Conservation (phyloP, 2,888 invertebrate genomes). For the Dolichomitus sp. region DNA sequence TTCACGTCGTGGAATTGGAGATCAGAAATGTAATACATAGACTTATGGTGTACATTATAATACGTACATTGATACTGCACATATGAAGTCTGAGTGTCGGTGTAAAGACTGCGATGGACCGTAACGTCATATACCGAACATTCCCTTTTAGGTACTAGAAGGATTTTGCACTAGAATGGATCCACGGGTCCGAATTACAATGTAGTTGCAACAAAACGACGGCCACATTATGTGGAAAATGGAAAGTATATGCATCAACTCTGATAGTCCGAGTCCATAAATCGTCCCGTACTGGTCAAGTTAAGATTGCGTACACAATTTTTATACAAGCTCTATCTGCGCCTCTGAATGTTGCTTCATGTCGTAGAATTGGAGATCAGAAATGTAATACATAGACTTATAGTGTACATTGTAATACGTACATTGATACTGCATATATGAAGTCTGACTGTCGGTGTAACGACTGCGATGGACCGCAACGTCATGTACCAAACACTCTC, state of each 20-base stretch:
- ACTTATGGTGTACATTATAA: not conserved
- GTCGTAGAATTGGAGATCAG: not conserved
- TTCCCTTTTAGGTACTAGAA: not conserved
- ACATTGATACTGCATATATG: not conserved
- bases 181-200: not conserved
- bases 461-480: not conserved
- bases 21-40: not conserved
- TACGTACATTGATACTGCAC: not conserved
- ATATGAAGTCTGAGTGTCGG: not conserved
- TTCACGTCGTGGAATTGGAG: not conserved
- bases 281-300: too few species aligned
- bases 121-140: slow-evolving; percentile 26
- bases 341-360: not conserved
- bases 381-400: too few species aligned
- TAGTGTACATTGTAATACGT: not conserved
- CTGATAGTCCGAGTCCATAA: too few species aligned
- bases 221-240: too few species aligned
- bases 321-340: too few species aligned
- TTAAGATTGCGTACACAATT: too few species aligned
- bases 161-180: not conserved
- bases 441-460: not conserved
- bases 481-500: slow-evolving; percentile 20
- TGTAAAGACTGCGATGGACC: not conserved
- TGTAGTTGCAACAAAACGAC: too few species aligned
- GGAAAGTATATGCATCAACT: too few species aligned